Evolutionary conservation across 2,113 vertebrate genomes (phyloP).

Genomic region (Delphinapterus leucas): DNA sequence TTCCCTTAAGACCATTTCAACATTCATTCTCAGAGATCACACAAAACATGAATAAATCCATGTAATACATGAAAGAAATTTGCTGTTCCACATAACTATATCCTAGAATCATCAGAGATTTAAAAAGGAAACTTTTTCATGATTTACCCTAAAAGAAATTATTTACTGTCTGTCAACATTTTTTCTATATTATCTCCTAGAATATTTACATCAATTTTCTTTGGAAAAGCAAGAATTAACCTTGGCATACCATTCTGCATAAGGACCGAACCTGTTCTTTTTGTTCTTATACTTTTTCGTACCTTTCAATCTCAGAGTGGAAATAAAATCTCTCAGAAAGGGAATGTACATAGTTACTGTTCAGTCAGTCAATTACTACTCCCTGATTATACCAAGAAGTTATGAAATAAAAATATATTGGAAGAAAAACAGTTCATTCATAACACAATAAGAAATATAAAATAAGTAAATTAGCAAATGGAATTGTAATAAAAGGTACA

Average conservation of each 20-base stretch:
- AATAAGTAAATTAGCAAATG: neutral
- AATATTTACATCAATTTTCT: neutral
- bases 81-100: neutral
- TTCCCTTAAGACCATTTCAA: neutral
- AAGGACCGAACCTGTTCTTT: neutral
- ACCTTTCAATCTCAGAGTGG: neutral
- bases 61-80: neutral
- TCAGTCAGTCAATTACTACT: neutral
- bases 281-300: neutral
- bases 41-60: neutral
- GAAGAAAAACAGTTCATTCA: neutral
- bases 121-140: neutral
- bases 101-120: neutral
- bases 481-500: neutral
- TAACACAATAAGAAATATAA: neutral
- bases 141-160: neutral
- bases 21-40: neutral
- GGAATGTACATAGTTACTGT: neutral
- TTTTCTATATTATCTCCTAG: neutral
- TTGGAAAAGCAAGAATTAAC: neutral
- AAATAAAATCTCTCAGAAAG: neutral
- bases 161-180: neutral
- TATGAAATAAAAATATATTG: too few species aligned
- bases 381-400: neutral
- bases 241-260: neutral